Percentiles rank a stretch among this genome's conserved stretches.
Conservation (phyloP, 2,113 vertebrate species). For the Centropus unirufus region DNA sequence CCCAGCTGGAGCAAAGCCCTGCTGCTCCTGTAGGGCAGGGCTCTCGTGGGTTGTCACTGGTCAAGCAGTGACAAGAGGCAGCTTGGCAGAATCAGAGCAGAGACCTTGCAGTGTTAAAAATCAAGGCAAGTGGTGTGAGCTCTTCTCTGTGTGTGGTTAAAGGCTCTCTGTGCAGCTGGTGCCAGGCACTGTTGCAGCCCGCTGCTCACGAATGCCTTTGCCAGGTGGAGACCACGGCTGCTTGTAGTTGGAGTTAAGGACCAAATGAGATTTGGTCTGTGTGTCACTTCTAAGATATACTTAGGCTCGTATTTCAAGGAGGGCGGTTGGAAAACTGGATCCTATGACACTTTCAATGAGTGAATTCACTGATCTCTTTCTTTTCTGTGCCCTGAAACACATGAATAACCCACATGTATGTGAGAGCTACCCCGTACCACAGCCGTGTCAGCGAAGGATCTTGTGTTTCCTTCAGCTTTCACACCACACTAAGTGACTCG, state of each 20-base stretch:
- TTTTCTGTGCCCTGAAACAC: not conserved
- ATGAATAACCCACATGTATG: not conserved
- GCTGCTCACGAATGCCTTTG: slow-evolving; percentile 40
- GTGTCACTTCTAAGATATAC: not conserved
- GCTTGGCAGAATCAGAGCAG: not conserved
- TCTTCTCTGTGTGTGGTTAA: slow-evolving; percentile 45
- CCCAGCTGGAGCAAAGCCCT: not conserved
- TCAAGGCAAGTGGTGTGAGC: slow-evolving; percentile 13
- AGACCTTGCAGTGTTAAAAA: not conserved
- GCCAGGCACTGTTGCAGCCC: not conserved
- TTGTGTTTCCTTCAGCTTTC: not conserved
- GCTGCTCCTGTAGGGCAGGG: not conserved
- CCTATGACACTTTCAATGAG: not conserved
- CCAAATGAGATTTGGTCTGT: not conserved
- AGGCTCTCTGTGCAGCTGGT: not conserved
- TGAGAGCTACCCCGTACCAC: not conserved
- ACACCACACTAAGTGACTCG: not conserved
- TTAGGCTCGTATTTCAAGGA: not conserved
- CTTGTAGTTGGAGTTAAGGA: slow-evolving; percentile 19
- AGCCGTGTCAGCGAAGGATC: not conserved
- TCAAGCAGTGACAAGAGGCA: slow-evolving; percentile 12
- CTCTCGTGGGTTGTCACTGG: not conserved
- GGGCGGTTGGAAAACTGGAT: not conserved
- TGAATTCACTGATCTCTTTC: not conserved
- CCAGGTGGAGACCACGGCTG: slow-evolving; percentile 25